Evolutionary conservation across 2,113 vertebrate species (phyloP), one percentile per base, ranked within the genome.

Genomic region (Corythoichthys haematopterus): DNA sequence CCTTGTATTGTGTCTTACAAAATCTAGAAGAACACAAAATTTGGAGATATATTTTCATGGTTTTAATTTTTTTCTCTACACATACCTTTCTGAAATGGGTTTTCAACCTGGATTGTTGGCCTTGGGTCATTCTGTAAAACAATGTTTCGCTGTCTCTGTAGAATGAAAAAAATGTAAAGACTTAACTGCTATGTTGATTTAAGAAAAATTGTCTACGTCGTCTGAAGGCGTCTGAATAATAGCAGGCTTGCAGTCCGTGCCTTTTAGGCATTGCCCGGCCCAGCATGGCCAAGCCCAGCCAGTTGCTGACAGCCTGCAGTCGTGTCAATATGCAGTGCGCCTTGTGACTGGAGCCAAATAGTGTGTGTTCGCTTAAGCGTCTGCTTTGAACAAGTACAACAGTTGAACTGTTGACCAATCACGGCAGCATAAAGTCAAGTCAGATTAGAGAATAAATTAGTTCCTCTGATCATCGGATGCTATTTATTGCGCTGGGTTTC

Each of bases 221-320:
- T 57, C 68, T 67, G 59, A 20, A 61, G 69, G 69, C 55, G 10
- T 73, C 69, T 13, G 47, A 43, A 61, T 56, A 65, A 75, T 68
- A 43, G 65, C 65, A 52, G 14, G 37, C 36, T 1, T 65, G n/a
- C 60, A 66, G 68, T 70, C 64, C 48, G 60, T 56, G 66, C 37
- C 57, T 50, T 50, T 55, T 45, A 55, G 66, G 69, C 79, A 72
- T 15, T 65, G 43, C 28, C 71, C 0, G 67, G 71, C 84, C 85
- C 76, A 69, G 53, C 58, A 58, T 75, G 66, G 11, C 16, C 67
- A 0, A 12, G 70, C 75, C 78, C 67, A 76, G 68, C 87, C 85
- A 78, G 75, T 47, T 63, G 61, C 78, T 69, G 66, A 75, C 71
- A 75, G 73, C 80, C 80, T 60, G 75, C 72, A 77, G 77, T 72